phyloP scores from a whole-genome alignment of 2,113 vertebrate genomes.

The Ifrita kowaldi region DNA sequence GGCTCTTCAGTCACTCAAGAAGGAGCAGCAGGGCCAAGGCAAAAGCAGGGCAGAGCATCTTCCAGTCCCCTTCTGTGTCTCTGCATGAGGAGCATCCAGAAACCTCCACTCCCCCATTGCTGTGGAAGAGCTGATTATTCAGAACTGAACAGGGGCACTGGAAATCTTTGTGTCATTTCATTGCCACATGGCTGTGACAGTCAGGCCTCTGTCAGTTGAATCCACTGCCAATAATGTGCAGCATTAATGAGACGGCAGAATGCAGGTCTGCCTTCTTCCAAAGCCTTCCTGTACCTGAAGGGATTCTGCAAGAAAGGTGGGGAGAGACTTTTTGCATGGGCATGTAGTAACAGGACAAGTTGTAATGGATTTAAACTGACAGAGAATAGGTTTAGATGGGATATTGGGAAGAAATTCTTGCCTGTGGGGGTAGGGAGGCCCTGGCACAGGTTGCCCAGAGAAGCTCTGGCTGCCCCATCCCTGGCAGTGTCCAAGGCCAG shows the following conservation, averaged over 20 bases:
- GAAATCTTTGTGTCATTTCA: background rate
- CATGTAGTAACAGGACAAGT: background rate
- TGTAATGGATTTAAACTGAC: background rate
- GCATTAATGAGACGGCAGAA: background rate
- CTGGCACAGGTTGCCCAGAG: background rate
- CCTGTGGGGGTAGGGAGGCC: fast-evolving
- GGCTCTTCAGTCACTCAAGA: background rate
- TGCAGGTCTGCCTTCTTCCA: background rate
- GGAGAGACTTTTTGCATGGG: background rate
- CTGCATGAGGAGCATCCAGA: background rate
- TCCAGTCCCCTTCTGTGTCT: background rate
- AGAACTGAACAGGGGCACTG: background rate
- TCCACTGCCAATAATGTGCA: background rate
- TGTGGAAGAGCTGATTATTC: background rate
- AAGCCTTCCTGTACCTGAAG: background rate
- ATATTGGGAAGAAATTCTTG: background rate
- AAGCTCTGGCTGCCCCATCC: background rate
- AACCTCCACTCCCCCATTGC: background rate
- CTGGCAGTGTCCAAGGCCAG: background rate
- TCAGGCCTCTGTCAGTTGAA: background rate
- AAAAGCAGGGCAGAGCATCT: background rate
- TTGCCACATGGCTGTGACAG: background rate
- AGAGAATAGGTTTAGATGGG: background rate
- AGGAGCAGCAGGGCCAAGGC: background rate
- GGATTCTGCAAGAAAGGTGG: background rate